A percentile compares a stretch with the other conserved stretches of the same genome.
phyloP scores from a whole-genome alignment of 1,140 invertebrate species.

The Armadillidium nasatum region DNA sequence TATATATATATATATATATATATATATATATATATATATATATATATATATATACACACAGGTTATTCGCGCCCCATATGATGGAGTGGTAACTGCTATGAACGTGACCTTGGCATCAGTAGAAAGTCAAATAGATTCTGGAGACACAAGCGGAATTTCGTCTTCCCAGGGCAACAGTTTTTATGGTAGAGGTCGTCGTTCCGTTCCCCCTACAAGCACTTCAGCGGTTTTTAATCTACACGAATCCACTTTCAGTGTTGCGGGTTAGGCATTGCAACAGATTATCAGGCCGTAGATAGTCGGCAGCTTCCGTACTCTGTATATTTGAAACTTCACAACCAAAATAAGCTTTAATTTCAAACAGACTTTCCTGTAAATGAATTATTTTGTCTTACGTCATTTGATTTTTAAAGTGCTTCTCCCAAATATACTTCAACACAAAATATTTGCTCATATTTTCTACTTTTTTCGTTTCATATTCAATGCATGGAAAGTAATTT shows the following conservation, averaged over 20 bases:
- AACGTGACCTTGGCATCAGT: too few species aligned
- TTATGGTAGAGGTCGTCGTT: slow-evolving; percentile 47
- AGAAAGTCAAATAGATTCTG: not conserved
- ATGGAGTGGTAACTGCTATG: slow-evolving; percentile 21
- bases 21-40: slow-evolving; percentile 10
- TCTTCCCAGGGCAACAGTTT: slow-evolving; percentile 27
- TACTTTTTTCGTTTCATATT: too few species aligned
- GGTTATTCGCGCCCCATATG: slow-evolving; percentile 34
- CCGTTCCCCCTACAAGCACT: slow-evolving; percentile 46
- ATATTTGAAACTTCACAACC: too few species aligned
- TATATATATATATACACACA: not conserved
- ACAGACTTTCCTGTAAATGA: not conserved
- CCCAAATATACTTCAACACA: not conserved
- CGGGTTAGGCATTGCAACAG: slow-evolving; percentile 59
- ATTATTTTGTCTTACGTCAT: not conserved
- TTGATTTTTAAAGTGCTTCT: not conserved
- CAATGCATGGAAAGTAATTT: too few species aligned
- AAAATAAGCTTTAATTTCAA: too few species aligned
- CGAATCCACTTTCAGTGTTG: slow-evolving; percentile 89
- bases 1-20: too few species aligned
- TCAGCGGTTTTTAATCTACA: slow-evolving; percentile 76
- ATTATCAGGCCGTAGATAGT: too few species aligned
- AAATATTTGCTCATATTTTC: too few species aligned
- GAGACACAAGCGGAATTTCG: slow-evolving; percentile 19
- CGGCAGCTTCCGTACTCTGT: too few species aligned